phyloP scores from a whole-genome alignment of 2,888 invertebrate genomes.

The Drosophila mimica region DNA sequence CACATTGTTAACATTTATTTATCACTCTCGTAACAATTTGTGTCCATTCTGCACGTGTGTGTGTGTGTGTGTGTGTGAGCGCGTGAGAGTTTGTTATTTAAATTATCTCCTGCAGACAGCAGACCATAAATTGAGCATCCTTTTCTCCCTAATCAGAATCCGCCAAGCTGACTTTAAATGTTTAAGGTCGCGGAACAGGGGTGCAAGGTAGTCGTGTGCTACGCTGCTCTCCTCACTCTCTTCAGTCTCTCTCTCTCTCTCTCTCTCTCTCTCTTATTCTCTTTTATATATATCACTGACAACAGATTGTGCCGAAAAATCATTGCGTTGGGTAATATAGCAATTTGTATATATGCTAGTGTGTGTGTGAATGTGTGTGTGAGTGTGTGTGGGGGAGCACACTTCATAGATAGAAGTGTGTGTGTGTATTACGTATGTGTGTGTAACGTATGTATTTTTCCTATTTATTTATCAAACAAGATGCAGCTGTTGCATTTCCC shows the following conservation, averaged over 20 bases:
- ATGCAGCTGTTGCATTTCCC: constrained; percentile 76
- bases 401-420: background rate
- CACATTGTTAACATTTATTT: constrained; percentile 76
- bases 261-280: background rate
- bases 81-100: constrained; percentile 54
- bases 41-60: constrained; percentile 27
- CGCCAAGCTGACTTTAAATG: constrained; percentile 42
- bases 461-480: constrained; percentile 73
- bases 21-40: constrained; percentile 69
- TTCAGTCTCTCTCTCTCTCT: background rate
- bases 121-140: constrained; percentile 51
- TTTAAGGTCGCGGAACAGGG: too few relatives aligned
- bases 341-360: constrained; percentile 21
- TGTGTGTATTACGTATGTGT: background rate
- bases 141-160: constrained; percentile 45
- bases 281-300: constrained; percentile 51
- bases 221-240: too few relatives aligned
- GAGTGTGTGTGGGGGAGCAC: constrained; percentile 4
- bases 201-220: too few relatives aligned
- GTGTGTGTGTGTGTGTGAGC: constrained; percentile 17
- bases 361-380: background rate
- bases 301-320: constrained; percentile 64
- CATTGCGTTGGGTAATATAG: constrained; percentile 57
- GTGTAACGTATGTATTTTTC: constrained; percentile 29
- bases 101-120: constrained; percentile 53